A percentile compares a stretch with the other conserved stretches of the same genome.
phyloP scores from a whole-genome alignment of 2,888 invertebrate species.

The Nephrotoma appendiculata region DNA sequence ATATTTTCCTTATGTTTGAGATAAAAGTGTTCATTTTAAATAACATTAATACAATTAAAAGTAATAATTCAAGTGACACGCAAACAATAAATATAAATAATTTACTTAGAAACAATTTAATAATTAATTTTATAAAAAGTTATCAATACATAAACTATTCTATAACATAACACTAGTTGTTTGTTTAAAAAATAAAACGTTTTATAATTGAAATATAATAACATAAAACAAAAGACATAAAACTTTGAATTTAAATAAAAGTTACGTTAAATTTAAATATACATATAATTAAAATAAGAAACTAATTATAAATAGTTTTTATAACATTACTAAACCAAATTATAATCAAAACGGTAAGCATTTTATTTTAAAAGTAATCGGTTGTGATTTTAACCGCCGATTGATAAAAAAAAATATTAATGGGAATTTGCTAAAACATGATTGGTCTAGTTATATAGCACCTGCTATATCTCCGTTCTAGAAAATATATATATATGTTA shows the following conservation, averaged over 20 bases:
- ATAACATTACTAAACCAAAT: neutral
- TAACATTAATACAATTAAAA: neutral
- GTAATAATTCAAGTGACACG: neutral
- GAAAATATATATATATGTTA: neutral
- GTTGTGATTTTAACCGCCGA: no score
- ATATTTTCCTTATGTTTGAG: conserved; percentile 2
- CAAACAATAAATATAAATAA: neutral
- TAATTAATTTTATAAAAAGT: neutral
- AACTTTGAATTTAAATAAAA: neutral
- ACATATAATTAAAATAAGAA: neutral
- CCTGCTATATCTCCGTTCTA: neutral
- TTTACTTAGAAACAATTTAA: neutral
- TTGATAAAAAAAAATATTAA: no score
- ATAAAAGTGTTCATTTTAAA: neutral
- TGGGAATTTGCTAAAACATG: neutral
- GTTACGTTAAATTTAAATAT: neutral
- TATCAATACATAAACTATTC: neutral
- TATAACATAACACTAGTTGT: neutral
- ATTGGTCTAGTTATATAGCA: neutral
- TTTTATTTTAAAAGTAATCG: neutral
- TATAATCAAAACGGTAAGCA: neutral
- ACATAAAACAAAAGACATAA: neutral
- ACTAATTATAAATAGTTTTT: neutral
- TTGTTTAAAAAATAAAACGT: neutral
- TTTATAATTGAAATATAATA: neutral